phyloP scores from a whole-genome alignment of 2,797 vertebrate species.

The Ispidina picta region DNA sequence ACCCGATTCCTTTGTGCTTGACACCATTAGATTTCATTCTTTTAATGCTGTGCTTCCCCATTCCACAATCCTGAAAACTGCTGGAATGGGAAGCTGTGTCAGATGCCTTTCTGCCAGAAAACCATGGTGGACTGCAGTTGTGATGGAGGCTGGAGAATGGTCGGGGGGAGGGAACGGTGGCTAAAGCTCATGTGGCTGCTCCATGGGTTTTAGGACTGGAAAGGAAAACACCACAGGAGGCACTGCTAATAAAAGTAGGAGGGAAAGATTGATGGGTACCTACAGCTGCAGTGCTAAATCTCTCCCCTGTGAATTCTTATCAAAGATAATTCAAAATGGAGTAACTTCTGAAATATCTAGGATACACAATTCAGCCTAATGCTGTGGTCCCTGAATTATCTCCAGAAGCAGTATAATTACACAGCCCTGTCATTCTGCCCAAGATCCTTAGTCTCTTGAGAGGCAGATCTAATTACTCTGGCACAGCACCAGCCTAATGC shows the following conservation, averaged over 20 bases:
- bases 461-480: conserved; percentile 10
- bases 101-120: neutral
- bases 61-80: neutral
- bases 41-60: neutral
- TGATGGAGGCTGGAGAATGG: neutral
- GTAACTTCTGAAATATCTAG: neutral
- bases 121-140: neutral
- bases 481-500: neutral
- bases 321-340: neutral
- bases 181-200: neutral
- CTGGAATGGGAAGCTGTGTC: neutral
- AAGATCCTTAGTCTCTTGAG: neutral
- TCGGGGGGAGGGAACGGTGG: neutral
- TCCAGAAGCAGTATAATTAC: neutral
- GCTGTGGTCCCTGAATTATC: neutral
- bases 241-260: neutral
- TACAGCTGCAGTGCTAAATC: neutral
- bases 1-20: conserved; percentile 14
- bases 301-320: neutral
- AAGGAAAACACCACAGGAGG: neutral
- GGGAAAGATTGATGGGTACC: neutral
- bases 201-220: neutral
- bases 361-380: neutral
- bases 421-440: neutral
- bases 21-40: conserved; percentile 21